These are phyloP conservation scores for Liasis olivaceus DNA, from an alignment of 2,797 vertebrate genomes.

Conservation along the genomic window DNA sequence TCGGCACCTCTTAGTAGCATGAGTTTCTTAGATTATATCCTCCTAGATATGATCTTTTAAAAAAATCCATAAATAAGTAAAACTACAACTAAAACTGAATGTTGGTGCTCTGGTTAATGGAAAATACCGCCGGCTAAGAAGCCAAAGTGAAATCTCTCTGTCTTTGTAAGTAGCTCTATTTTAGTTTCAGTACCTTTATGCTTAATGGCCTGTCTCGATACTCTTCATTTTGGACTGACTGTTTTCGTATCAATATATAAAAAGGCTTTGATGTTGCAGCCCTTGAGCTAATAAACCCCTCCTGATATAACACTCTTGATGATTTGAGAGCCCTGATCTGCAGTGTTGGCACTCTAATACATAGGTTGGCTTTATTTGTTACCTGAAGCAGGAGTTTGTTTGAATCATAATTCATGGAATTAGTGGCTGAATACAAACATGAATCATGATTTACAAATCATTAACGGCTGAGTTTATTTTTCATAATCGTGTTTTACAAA, in stretches of 20 bases:
- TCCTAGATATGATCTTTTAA: neutral
- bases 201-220: neutral
- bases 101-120: neutral
- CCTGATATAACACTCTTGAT: neutral
- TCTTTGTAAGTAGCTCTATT: neutral
- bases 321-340: neutral
- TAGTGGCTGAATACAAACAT: neutral
- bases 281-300: neutral
- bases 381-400: neutral
- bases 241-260: neutral
- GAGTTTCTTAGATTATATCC: neutral
- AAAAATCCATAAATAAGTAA: neutral
- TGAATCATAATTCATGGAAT: neutral
- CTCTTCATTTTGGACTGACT: too few species aligned
- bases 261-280: neutral
- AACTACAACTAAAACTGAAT: neutral
- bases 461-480: neutral
- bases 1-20: neutral
- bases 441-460: neutral
- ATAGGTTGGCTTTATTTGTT: neutral
- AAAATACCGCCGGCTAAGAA: neutral
- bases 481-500: neutral
- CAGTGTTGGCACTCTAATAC: neutral
- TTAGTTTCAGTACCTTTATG: neutral
- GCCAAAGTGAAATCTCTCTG: neutral